Evolutionary conservation across 2,888 invertebrate species (phyloP).

Genomic region (Aphodius sticticus): DNA sequence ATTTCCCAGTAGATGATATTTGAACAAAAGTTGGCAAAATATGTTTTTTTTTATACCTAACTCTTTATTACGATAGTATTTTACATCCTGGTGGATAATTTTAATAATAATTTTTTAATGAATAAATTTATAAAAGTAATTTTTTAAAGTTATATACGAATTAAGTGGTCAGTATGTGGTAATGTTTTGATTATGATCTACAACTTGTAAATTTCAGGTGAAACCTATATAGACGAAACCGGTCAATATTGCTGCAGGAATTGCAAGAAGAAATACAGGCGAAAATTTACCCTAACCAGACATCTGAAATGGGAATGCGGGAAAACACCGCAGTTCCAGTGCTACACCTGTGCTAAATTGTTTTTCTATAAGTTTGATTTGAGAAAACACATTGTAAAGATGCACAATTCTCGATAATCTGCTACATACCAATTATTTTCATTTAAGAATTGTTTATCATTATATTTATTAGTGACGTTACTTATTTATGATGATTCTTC

Average conservation of each 20-base stretch:
- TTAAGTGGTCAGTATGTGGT: background rate
- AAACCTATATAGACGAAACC: background rate
- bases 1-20: too few relatives aligned
- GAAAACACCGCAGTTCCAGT: conserved; percentile 23
- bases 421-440: background rate
- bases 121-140: too few relatives aligned
- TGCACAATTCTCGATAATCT: conserved; percentile 13
- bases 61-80: too few relatives aligned
- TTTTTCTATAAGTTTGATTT: conserved; percentile 27
- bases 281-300: conserved; percentile 35
- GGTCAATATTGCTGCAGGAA: conserved; percentile 17
- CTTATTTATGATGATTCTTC: too few relatives aligned
- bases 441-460: background rate
- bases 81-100: too few relatives aligned
- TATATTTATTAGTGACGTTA: background rate
- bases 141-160: background rate
- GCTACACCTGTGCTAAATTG: conserved; percentile 22
- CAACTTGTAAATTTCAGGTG: background rate
- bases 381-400: conserved; percentile 23
- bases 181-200: background rate
- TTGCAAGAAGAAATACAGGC: conserved; percentile 27
- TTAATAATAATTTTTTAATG: too few relatives aligned
- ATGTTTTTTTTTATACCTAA: too few relatives aligned
- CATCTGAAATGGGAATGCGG: conserved; percentile 33
- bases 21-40: too few relatives aligned